Percentiles rank a stretch among this genome's conserved stretches.
Evolutionary conservation across 2,113 vertebrate genomes (phyloP).

Genomic region (Eurystomus gularis): DNA sequence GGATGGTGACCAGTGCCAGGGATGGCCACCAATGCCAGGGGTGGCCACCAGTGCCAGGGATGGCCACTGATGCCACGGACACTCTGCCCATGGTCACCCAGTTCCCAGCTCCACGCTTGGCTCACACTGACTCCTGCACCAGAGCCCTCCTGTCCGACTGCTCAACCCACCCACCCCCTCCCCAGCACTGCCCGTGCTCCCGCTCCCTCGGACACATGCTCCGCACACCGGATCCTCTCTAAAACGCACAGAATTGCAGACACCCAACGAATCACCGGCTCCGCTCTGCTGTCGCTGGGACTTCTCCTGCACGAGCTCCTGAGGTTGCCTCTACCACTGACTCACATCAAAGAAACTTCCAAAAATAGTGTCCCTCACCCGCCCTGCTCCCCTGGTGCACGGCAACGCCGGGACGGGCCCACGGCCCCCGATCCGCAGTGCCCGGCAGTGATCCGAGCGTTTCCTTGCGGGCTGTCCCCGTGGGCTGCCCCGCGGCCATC

Average conservation of each 20-base stretch:
- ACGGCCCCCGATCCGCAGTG: rapidly evolving
- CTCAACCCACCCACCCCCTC: neutral
- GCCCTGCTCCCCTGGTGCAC: neutral
- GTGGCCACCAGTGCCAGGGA: too few relatives aligned
- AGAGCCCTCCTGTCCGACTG: neutral
- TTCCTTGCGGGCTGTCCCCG: rapidly evolving
- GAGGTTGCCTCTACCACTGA: neutral
- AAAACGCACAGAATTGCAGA: neutral
- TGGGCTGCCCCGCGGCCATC: neutral
- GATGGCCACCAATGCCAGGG: neutral
- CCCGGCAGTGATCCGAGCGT: rapidly evolving
- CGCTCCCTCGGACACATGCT: rapidly evolving
- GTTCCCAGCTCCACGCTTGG: neutral
- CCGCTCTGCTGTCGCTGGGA: rapidly evolving
- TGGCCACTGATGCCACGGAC: neutral
- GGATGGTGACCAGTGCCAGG: neutral
- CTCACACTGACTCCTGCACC: neutral
- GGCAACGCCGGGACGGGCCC: neutral
- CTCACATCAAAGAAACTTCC: conserved; percentile 50
- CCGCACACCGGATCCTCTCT: neutral
- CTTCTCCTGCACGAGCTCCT: neutral
- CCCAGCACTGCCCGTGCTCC: neutral
- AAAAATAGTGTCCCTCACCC: conserved; percentile 7
- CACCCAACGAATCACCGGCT: neutral
- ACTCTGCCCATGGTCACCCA: neutral